Conservation (phyloP, 2,888 invertebrate genomes). For the Heliothis peltigera region DNA sequence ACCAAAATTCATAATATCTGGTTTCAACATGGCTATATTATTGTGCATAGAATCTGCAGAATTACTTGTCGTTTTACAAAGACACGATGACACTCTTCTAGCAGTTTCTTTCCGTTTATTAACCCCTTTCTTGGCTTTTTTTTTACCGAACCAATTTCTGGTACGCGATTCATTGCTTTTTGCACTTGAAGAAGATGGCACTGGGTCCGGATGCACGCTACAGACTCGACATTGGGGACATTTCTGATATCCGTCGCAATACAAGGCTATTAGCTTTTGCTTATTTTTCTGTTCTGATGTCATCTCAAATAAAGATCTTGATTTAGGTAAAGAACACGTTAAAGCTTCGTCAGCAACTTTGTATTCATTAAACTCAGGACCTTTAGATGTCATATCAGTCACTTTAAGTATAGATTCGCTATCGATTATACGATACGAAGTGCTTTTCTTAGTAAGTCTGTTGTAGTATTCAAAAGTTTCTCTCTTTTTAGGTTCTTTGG, state of each 20-base stretch:
- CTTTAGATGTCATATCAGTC: conserved; percentile 81
- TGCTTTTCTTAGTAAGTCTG: conserved; percentile 72
- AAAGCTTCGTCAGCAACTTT: conserved; percentile 57
- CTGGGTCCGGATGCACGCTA: conserved; percentile 3
- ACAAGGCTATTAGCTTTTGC: conserved; percentile 69
- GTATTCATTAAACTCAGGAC: conserved; percentile 54
- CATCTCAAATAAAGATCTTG: conserved; percentile 71
- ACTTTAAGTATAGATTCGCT: conserved; percentile 82
- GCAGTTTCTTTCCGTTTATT: too few relatives aligned
- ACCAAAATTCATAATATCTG: background rate
- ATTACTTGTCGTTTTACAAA: conserved; percentile 8
- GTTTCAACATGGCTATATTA: background rate
- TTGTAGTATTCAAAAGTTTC: conserved; percentile 63
- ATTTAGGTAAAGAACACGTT: conserved; percentile 65
- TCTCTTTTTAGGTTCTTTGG: conserved; percentile 69
- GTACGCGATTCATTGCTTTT: conserved; percentile 6
- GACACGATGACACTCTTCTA: conserved; percentile 4
- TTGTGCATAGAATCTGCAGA: background rate
- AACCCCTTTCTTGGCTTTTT: background rate
- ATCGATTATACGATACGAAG: conserved; percentile 80
- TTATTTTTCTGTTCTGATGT: conserved; percentile 57
- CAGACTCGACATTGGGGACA: conserved; percentile 17
- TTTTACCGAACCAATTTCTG: conserved; percentile 21
- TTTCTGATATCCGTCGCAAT: conserved; percentile 62
- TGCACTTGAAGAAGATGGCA: background rate